Evolutionary conservation across 2,888 invertebrate species (phyloP).

Genomic region (Scaptomyza reducta): DNA sequence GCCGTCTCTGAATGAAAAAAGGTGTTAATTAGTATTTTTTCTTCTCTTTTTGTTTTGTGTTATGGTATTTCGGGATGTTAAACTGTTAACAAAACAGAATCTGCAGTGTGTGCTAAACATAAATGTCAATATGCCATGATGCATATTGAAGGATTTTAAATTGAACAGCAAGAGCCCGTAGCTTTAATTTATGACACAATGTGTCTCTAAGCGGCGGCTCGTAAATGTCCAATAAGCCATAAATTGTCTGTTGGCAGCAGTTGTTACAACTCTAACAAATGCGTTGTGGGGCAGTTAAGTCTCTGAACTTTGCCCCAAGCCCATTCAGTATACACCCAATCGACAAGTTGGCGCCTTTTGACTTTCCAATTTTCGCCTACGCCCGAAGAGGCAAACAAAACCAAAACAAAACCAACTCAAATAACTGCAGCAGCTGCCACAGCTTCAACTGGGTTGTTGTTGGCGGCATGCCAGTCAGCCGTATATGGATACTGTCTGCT

Average conservation of each 20-base stretch:
- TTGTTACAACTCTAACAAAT: slow-evolving; percentile 10
- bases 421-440: slow-evolving; percentile 11
- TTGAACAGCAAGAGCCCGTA: slow-evolving; percentile 25
- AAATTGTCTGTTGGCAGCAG: slow-evolving; percentile 40
- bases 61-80: slow-evolving; percentile 15
- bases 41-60: not conserved
- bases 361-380: slow-evolving; percentile 76
- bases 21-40: slow-evolving; percentile 72
- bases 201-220: slow-evolving; percentile 56
- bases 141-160: slow-evolving; percentile 23
- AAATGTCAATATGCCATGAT: slow-evolving; percentile 74
- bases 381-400: slow-evolving; percentile 22
- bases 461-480: slow-evolving; percentile 37
- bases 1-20: slow-evolving; percentile 53
- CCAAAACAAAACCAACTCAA: not conserved
- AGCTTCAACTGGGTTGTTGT: not conserved
- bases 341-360: slow-evolving; percentile 60
- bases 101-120: slow-evolving; percentile 53
- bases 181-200: slow-evolving; percentile 46
- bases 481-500: slow-evolving; percentile 35
- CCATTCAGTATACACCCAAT: slow-evolving; percentile 7
- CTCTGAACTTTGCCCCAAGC: slow-evolving; percentile 34
- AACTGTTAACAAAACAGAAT: slow-evolving; percentile 7
- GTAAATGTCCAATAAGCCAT: slow-evolving; percentile 54
- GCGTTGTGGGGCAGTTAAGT: slow-evolving; percentile 11